Percentiles rank a stretch among this genome's conserved stretches.
These are phyloP conservation scores for Cochlearius cochlearius DNA, from an alignment of 2,113 vertebrate species.

Conservation along the genomic window DNA sequence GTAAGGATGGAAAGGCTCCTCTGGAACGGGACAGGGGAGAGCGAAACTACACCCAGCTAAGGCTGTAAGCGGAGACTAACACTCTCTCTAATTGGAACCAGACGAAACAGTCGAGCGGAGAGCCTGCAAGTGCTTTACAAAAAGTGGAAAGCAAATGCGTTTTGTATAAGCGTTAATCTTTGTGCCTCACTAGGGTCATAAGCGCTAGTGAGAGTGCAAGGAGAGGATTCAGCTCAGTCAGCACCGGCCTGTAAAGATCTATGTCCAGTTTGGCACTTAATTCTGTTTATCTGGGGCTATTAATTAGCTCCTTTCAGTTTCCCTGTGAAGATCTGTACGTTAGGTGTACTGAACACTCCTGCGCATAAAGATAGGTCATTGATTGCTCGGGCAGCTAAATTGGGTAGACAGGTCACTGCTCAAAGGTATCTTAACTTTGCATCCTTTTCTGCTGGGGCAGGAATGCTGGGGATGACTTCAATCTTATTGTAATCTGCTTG, in stretches of 20 bases:
- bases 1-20: not conserved
- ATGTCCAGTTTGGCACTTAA: slow-evolving; percentile 2
- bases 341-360: not conserved
- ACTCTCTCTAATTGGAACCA: not conserved
- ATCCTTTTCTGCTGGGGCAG: slow-evolving; percentile 30
- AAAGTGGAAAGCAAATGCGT: slow-evolving; percentile 11
- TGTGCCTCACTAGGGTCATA: not conserved
- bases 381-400: slow-evolving; percentile 1
- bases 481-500: not conserved
- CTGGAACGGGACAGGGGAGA: not conserved
- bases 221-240: slow-evolving; percentile 2
- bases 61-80: not conserved
- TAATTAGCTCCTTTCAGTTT: slow-evolving; percentile 28
- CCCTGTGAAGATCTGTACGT: not conserved
- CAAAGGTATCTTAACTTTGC: not conserved
- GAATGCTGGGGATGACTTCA: not conserved
- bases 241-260: not conserved
- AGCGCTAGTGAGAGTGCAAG: not conserved
- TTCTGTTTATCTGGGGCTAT: slow-evolving; percentile 17
- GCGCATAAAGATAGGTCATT: not conserved
- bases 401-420: not conserved
- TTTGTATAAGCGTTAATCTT: not conserved
- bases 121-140: not conserved
- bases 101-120: not conserved
- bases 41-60: not conserved